A percentile compares a stretch with the other conserved stretches of the same genome.
Evolutionary conservation across 1,140 invertebrate genomes (phyloP).

Genomic region (Pseudomyrmex sp.): DNA sequence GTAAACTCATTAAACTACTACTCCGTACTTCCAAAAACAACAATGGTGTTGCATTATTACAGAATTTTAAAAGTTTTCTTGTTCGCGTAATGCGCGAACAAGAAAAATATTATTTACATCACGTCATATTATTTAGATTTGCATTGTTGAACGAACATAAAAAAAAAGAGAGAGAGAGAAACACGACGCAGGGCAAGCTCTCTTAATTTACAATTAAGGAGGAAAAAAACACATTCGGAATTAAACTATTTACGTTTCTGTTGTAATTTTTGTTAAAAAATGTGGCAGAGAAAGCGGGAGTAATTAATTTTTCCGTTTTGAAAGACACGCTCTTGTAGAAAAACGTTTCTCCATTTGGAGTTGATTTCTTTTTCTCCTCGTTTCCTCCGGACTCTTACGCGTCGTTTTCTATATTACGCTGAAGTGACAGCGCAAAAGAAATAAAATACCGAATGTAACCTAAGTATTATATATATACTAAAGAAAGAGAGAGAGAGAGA

Average conservation of each 20-base stretch:
- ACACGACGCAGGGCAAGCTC: too few relatives aligned
- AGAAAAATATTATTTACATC: too few relatives aligned
- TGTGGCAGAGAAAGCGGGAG: constrained; percentile 11
- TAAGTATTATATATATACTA: constrained; percentile 53
- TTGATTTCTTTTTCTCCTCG: constrained; percentile 38
- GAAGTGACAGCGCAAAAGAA: constrained; percentile 57
- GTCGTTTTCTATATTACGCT: constrained; percentile 50
- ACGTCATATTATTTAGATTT: neutral
- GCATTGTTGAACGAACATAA: neutral
- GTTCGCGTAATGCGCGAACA: too few relatives aligned
- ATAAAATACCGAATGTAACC: constrained; percentile 59
- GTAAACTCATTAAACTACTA: too few relatives aligned
- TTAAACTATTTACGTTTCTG: constrained; percentile 17
- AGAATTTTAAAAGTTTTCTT: too few relatives aligned
- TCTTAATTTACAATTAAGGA: neutral
- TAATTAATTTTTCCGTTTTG: constrained; percentile 56
- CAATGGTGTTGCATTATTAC: too few relatives aligned
- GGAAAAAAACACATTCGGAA: neutral
- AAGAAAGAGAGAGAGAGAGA: constrained; percentile 27
- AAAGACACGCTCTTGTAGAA: constrained; percentile 4
- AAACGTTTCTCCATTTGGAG: constrained; percentile 44
- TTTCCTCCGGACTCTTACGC: constrained; percentile 24
- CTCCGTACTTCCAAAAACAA: too few relatives aligned
- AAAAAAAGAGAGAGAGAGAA: neutral
- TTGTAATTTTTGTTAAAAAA: constrained; percentile 33